Evolutionary conservation across 1,140 invertebrate species (phyloP).

Genomic region (Anastrepha obliqua): DNA sequence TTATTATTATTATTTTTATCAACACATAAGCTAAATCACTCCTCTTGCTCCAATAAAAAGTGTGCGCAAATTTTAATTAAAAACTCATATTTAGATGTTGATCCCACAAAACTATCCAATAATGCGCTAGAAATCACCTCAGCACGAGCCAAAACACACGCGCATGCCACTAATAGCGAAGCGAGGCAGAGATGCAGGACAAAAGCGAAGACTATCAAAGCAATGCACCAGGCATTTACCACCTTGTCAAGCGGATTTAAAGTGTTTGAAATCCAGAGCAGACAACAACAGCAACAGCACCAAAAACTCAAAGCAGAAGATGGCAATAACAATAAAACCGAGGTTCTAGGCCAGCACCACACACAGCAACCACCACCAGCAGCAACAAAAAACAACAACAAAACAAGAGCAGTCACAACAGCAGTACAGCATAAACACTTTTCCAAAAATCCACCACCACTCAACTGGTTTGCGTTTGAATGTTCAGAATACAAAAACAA

Average conservation of each 20-base stretch:
- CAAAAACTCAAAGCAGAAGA: neutral
- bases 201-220: neutral
- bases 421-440: neutral
- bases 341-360: neutral
- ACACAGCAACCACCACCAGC: conserved; percentile 22
- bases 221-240: conserved; percentile 17
- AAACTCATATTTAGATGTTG: conserved; percentile 17
- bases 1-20: neutral
- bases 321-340: neutral
- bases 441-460: neutral
- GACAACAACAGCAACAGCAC: neutral
- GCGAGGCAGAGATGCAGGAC: neutral
- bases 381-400: neutral
- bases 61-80: conserved; percentile 37
- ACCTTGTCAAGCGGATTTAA: conserved; percentile 45
- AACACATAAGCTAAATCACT: neutral
- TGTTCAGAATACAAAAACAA: neutral
- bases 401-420: neutral
- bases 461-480: neutral
- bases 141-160: conserved; percentile 25
- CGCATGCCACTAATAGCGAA: neutral
- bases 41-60: neutral
- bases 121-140: conserved; percentile 20
- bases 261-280: conserved; percentile 2
- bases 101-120: conserved; percentile 32